Evolutionary conservation across 1,140 invertebrate genomes (phyloP).

Genomic region (Lepeophtheirus salmonis): DNA sequence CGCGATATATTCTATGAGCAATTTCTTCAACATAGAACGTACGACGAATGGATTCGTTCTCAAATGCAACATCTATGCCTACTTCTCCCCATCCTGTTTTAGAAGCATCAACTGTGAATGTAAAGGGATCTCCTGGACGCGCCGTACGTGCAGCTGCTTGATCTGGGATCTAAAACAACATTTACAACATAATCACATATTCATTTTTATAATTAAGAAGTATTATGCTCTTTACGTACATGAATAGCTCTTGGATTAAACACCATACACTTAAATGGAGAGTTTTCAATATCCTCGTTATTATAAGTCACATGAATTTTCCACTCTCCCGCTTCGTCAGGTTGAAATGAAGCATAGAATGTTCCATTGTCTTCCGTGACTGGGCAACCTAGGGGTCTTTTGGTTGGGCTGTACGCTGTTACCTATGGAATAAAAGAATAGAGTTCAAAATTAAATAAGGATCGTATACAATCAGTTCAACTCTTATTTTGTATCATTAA

Average conservation of each 20-base stretch:
- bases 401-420: conserved; percentile 67
- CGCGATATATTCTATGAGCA: conserved; percentile 55
- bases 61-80: conserved; percentile 61
- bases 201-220: conserved; percentile 7
- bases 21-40: conserved; percentile 60
- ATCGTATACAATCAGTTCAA: too few relatives aligned
- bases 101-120: conserved; percentile 60
- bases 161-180: conserved; percentile 36
- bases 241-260: conserved; percentile 80
- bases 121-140: conserved; percentile 50
- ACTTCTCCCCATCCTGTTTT: conserved; percentile 68
- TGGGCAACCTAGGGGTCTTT: conserved; percentile 49
- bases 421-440: conserved; percentile 35
- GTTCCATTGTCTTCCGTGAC: conserved; percentile 48
- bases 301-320: conserved; percentile 86
- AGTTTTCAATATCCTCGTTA: conserved; percentile 82
- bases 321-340: conserved; percentile 90
- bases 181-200: too few relatives aligned
- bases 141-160: conserved; percentile 55
- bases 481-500: too few relatives aligned
- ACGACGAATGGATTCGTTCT: conserved; percentile 39
- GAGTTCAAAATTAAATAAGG: too few relatives aligned
- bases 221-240: conserved; percentile 33
- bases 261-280: conserved; percentile 89
- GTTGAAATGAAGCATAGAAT: conserved; percentile 82